phyloP scores from a whole-genome alignment of 2,888 invertebrate species.

The Temnothorax ravouxi region DNA sequence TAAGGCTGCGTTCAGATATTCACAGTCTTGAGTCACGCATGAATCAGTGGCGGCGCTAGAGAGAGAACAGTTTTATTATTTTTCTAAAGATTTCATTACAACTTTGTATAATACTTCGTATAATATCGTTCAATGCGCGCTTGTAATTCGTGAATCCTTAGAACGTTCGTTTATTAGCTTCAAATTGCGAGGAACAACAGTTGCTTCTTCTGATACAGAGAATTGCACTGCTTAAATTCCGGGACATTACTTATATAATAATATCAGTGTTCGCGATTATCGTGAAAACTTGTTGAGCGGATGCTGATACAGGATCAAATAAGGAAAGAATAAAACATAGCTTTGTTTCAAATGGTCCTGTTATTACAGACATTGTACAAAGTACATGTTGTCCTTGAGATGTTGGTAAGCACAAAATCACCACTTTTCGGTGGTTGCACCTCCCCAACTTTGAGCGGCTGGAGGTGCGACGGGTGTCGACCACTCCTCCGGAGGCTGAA shows the following conservation, averaged over 20 bases:
- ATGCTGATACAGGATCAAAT: background rate
- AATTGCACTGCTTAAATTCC: background rate
- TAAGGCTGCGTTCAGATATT: no score
- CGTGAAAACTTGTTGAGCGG: background rate
- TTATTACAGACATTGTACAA: slow-evolving; percentile 78
- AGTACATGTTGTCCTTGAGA: slow-evolving; percentile 65
- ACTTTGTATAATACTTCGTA: no score
- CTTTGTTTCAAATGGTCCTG: slow-evolving; percentile 69
- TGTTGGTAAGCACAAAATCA: slow-evolving; percentile 73
- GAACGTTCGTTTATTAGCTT: no score
- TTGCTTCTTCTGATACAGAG: background rate
- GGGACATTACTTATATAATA: background rate
- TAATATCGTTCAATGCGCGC: no score
- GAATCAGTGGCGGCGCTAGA: background rate
- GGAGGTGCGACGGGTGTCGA: slow-evolving; percentile 85
- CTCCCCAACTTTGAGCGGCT: slow-evolving; percentile 88
- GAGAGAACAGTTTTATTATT: background rate
- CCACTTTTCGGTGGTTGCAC: slow-evolving; percentile 87
- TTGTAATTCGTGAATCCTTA: no score
- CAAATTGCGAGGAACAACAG: background rate
- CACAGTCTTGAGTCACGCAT: background rate
- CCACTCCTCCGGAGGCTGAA: slow-evolving; percentile 86
- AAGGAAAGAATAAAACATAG: background rate
- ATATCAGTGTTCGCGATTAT: background rate
- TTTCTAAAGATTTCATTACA: background rate